Evolutionary conservation across 2,797 vertebrate genomes (phyloP), one percentile per base, ranked within the genome.

Genomic region (Poeciliopsis turneri): DNA sequence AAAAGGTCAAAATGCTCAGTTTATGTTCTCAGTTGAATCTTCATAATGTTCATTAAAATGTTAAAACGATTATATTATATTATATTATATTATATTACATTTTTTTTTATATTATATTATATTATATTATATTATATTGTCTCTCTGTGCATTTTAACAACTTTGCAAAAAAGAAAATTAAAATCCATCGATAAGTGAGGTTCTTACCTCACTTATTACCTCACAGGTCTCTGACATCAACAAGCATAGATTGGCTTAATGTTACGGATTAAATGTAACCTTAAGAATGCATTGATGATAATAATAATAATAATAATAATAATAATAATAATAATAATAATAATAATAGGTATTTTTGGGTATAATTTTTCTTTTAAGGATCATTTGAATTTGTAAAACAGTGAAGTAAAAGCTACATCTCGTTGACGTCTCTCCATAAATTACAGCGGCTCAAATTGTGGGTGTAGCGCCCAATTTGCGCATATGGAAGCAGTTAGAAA

Each of bases 401-500:
- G 33, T 10, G 45, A 47, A 66, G 46, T 69, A 18, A 66, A 1
- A 49, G 49, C 74, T 76, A 6, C 74, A 79, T 82, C 16, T 28
- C 76, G 68, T 68, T 77, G 15, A 25, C 25, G 47, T 77, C 78
- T 84, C 57, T 78, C 82, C 79, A 88, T 88, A 79, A 33, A 83
- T 75, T 2, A 78, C 2, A 72, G 13, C 1, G 43, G 71, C 72
- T 33, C 16, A 36, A 68, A 77, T 79, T 39, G 33, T 23, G 72
- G 43, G 28, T 83, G 61, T 45, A 2, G 59, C 33, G 55, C 69
- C 77, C 76, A 59, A 84, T 72, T 36, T n/a, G 36, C 43, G 46
- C 93, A 90, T 87, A 77, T 93, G 90, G 90, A 80, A 90, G 82
- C 79, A 57, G 64, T 93, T 93, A 88, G 33, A 51, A 83, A 57